Conservation (phyloP, 2,888 invertebrate species). For the Eurytoma californica region DNA sequence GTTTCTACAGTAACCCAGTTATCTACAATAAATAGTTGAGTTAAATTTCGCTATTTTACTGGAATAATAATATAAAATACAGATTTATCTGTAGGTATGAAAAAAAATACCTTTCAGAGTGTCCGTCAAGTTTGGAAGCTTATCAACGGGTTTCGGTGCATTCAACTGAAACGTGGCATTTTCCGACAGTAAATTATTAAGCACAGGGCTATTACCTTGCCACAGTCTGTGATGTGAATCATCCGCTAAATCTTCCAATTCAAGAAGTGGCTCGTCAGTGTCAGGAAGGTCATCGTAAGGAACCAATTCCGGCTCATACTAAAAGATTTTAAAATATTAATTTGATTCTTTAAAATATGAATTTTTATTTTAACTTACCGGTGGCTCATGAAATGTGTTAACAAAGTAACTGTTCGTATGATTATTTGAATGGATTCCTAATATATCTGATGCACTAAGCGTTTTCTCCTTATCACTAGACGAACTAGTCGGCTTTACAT, state of each 20-base stretch:
- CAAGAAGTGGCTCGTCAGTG: constrained; percentile 70
- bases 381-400: constrained; percentile 67
- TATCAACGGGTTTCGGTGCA: constrained; percentile 64
- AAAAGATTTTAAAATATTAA: constrained; percentile 36
- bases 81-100: neutral
- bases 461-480: constrained; percentile 26
- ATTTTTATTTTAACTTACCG: constrained; percentile 58
- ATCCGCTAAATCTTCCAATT: constrained; percentile 69
- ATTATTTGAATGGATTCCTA: constrained; percentile 56
- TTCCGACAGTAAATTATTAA: constrained; percentile 64
- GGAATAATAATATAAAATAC: neutral
- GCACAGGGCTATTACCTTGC: constrained; percentile 66
- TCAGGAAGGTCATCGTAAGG: constrained; percentile 73
- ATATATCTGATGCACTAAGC: constrained; percentile 19
- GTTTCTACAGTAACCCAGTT: constrained; percentile 72
- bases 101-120: constrained; percentile 65
- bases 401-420: constrained; percentile 69
- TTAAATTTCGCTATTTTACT: neutral
- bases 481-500: constrained; percentile 23
- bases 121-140: constrained; percentile 63
- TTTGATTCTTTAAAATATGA: neutral
- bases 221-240: constrained; percentile 66
- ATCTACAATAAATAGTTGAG: constrained; percentile 60
- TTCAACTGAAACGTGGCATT: constrained; percentile 63
- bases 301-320: constrained; percentile 71